Conservation (phyloP, 2,113 vertebrate species). For the Caretta caretta region DNA sequence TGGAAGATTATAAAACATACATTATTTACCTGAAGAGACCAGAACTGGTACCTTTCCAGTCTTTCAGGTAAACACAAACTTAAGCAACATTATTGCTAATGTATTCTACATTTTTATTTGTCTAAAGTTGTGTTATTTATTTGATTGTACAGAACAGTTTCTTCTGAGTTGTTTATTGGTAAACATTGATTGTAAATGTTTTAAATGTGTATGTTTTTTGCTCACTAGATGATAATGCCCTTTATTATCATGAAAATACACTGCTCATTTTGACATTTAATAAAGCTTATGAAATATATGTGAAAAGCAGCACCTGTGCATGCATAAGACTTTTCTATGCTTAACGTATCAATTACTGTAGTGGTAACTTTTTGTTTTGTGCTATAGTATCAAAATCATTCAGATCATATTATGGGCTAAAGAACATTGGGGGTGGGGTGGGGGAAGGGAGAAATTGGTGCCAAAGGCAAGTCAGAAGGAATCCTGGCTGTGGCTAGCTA, state of each 20-base stretch:
- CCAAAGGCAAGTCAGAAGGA: not conserved
- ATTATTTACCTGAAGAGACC: not conserved
- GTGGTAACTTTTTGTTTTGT: not conserved
- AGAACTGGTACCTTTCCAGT: not conserved
- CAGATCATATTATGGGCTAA: not conserved
- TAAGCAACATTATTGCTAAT: not conserved
- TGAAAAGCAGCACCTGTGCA: not conserved
- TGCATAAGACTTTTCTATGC: not conserved
- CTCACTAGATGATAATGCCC: not conserved
- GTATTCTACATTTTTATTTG: not conserved
- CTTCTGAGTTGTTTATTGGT: not conserved
- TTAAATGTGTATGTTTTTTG: not conserved
- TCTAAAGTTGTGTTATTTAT: not conserved
- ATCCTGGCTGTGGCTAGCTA: not conserved
- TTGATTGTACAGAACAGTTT: not conserved
- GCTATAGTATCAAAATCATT: not conserved
- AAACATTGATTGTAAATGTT: not conserved
- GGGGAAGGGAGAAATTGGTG: no score
- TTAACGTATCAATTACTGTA: no score
- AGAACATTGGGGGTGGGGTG: not conserved
- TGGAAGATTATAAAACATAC: not conserved
- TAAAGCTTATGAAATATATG: not conserved
- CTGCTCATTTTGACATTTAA: not conserved
- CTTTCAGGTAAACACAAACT: not conserved
- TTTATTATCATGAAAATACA: not conserved